Conservation (phyloP, 2,888 invertebrate genomes). For the Andrena minutula region DNA sequence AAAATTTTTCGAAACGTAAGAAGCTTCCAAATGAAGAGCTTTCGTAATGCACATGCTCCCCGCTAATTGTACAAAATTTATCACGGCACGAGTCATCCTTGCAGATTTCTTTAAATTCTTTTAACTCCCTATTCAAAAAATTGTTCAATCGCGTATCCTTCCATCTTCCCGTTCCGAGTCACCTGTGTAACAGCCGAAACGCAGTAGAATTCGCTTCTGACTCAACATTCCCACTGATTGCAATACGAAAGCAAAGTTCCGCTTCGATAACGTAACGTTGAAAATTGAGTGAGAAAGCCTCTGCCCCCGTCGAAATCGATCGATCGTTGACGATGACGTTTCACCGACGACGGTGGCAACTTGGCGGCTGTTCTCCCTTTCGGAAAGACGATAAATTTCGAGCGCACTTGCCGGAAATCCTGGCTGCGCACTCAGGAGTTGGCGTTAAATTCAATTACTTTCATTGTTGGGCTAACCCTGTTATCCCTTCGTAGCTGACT, state of each 20-base stretch:
- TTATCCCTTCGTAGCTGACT: slow-evolving; percentile 78
- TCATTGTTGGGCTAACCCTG: slow-evolving; percentile 82
- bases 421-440: slow-evolving; percentile 76
- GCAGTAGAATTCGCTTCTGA: not conserved
- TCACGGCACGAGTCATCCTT: not conserved
- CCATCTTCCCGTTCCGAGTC: not conserved
- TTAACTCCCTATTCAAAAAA: not conserved
- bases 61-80: not conserved
- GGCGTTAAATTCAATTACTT: slow-evolving; percentile 83
- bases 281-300: slow-evolving; percentile 1
- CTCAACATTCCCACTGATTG: not conserved
- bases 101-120: not conserved
- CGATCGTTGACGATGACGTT: slow-evolving; percentile 66
- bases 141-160: not conserved
- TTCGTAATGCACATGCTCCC: not conserved
- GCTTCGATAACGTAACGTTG: too few relatives aligned
- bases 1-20: slow-evolving; percentile 18
- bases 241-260: not conserved
- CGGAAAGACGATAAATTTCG: slow-evolving; percentile 68
- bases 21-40: slow-evolving; percentile 5
- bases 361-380: slow-evolving; percentile 54
- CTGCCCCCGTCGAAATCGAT: slow-evolving; percentile 22
- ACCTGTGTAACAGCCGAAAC: not conserved
- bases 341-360: slow-evolving; percentile 60
- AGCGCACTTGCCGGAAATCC: slow-evolving; percentile 75